Evolutionary conservation across 2,888 invertebrate genomes (phyloP).

Genomic region (Rhingia campestris): DNA sequence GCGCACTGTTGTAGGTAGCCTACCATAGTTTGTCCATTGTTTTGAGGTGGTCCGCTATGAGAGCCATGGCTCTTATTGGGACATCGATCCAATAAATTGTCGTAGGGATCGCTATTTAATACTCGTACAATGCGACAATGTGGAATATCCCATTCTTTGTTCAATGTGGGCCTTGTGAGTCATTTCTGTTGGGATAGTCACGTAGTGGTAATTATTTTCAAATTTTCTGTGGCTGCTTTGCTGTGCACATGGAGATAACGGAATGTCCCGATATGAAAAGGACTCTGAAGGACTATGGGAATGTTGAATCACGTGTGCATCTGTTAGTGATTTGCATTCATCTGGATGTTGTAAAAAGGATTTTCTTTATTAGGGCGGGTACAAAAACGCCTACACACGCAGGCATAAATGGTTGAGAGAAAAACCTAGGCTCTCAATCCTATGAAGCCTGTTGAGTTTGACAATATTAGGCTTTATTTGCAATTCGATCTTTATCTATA

Average conservation of each 20-base stretch:
- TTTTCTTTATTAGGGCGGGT: too few relatives aligned
- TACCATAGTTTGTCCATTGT: slow-evolving; percentile 45
- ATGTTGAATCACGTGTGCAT: too few relatives aligned
- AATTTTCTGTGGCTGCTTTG: neutral
- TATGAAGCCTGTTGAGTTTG: too few relatives aligned
- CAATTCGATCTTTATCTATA: too few relatives aligned
- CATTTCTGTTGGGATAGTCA: slow-evolving; percentile 10
- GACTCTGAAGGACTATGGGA: too few relatives aligned
- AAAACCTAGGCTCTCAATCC: too few relatives aligned
- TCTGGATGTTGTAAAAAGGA: too few relatives aligned
- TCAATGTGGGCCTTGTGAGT: slow-evolving; percentile 5
- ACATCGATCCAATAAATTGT: slow-evolving; percentile 55
- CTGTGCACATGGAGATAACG: neutral
- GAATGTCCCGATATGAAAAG: neutral
- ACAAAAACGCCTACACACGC: too few relatives aligned
- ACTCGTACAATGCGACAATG: slow-evolving; percentile 34
- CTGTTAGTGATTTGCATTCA: too few relatives aligned
- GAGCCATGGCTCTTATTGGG: slow-evolving; percentile 5
- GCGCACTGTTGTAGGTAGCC: slow-evolving; percentile 12
- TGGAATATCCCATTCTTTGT: slow-evolving; percentile 22
- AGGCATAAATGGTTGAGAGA: too few relatives aligned
- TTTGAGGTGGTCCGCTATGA: slow-evolving; percentile 56
- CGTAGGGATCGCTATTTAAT: slow-evolving; percentile 26
- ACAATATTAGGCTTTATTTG: too few relatives aligned
- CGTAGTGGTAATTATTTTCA: slow-evolving; percentile 4